Conservation (phyloP, 2,797 vertebrate genomes). For the Enteromius anoplus region DNA sequence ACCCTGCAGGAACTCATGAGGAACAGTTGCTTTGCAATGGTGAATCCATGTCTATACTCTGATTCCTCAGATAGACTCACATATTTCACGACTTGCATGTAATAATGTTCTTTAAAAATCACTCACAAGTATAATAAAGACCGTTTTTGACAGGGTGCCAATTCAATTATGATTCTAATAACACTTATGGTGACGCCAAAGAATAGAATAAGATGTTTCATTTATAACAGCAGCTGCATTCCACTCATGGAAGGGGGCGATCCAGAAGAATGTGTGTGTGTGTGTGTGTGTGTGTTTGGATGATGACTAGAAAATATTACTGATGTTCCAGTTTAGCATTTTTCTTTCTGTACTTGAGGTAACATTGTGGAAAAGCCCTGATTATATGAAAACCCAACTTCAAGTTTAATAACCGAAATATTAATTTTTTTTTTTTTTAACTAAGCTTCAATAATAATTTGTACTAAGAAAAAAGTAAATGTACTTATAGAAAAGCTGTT, state of each 20-base stretch:
- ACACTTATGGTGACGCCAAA: background rate
- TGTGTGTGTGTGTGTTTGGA: background rate
- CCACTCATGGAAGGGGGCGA: background rate
- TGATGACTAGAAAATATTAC: constrained; percentile 4
- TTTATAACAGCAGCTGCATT: constrained; percentile 8
- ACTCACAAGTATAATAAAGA: background rate
- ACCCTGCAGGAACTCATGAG: constrained; percentile 50
- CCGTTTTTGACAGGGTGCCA: background rate
- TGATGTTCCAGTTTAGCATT: background rate
- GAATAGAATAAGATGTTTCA: background rate
- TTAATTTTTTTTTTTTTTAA: background rate
- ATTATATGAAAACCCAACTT: background rate
- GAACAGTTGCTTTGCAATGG: constrained; percentile 15
- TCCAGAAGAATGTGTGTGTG: background rate
- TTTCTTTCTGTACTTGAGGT: background rate
- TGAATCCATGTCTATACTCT: background rate
- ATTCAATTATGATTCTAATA: background rate
- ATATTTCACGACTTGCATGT: background rate
- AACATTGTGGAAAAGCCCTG: background rate
- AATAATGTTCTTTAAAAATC: background rate
- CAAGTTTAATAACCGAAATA: background rate
- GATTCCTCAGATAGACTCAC: background rate
- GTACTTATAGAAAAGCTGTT: background rate
- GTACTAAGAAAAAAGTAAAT: background rate
- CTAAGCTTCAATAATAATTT: background rate